phyloP scores from a whole-genome alignment of 2,888 invertebrate species.

The Brachycybe producta region DNA sequence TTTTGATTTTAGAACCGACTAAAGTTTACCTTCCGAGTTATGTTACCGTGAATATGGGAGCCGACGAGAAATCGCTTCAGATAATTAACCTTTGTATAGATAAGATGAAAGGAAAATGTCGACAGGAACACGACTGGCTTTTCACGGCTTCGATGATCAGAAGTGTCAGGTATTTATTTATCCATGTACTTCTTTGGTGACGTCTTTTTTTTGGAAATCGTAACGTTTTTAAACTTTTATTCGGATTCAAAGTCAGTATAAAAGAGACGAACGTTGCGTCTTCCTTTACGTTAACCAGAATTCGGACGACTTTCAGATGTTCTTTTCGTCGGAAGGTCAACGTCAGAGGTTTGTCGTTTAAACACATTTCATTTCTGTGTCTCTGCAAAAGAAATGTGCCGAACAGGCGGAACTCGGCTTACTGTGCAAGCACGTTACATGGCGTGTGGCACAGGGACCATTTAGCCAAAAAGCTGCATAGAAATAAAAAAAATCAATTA shows the following conservation, averaged over 20 bases:
- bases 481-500: too few relatives aligned
- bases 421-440: too few relatives aligned
- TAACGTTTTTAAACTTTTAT: too few relatives aligned
- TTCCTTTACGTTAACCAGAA: constrained; percentile 96
- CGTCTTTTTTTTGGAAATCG: too few relatives aligned
- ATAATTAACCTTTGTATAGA: constrained; percentile 74
- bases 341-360: constrained; percentile 45
- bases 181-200: not conserved
- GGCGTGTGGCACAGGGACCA: too few relatives aligned
- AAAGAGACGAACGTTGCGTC: constrained; percentile 86
- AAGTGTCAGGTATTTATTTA: constrained; percentile 56
- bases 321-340: constrained; percentile 78
- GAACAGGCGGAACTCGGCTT: too few relatives aligned
- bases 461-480: too few relatives aligned
- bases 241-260: constrained; percentile 67
- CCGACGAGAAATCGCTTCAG: constrained; percentile 81
- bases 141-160: constrained; percentile 82
- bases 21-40: constrained; percentile 66
- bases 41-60: constrained; percentile 85
- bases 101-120: constrained; percentile 57
- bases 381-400: too few relatives aligned
- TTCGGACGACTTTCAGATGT: constrained; percentile 97
- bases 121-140: constrained; percentile 83
- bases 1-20: constrained; percentile 19
- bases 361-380: too few relatives aligned